Conservation (phyloP, 2,797 vertebrate genomes). For the Crenichthys baileyi region DNA sequence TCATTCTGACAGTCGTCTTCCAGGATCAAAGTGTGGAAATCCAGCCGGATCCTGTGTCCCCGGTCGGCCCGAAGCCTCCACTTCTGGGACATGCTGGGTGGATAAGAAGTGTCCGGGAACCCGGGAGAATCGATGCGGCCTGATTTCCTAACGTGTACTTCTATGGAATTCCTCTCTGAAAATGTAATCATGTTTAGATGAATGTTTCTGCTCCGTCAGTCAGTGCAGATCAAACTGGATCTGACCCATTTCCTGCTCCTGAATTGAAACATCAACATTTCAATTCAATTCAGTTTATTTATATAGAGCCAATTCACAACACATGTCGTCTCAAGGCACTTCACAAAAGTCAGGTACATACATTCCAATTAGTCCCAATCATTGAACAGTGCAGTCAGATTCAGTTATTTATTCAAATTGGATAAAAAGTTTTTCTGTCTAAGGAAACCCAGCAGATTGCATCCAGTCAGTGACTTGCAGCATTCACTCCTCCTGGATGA, state of each 20-base stretch:
- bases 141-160: conserved; percentile 68
- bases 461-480: no score
- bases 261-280: neutral
- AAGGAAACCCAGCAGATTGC: no score
- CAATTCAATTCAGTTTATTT: no score
- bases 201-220: neutral
- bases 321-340: no score
- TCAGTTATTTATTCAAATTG: no score
- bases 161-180: conserved; percentile 77
- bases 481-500: no score
- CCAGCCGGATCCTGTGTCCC: conserved; percentile 81
- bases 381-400: no score
- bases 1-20: conserved; percentile 82
- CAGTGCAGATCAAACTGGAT: neutral
- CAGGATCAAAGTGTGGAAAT: conserved; percentile 88
- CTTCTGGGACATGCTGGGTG: conserved; percentile 79
- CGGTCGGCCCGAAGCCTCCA: conserved; percentile 88
- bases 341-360: no score
- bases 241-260: neutral
- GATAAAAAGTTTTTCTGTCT: no score
- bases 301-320: no score
- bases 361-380: no score
- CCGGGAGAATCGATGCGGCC: conserved; percentile 84
- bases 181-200: neutral
- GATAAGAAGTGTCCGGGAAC: conserved; percentile 87